phyloP scores from a whole-genome alignment of 2,888 invertebrate genomes.

The Philaethria dido region DNA sequence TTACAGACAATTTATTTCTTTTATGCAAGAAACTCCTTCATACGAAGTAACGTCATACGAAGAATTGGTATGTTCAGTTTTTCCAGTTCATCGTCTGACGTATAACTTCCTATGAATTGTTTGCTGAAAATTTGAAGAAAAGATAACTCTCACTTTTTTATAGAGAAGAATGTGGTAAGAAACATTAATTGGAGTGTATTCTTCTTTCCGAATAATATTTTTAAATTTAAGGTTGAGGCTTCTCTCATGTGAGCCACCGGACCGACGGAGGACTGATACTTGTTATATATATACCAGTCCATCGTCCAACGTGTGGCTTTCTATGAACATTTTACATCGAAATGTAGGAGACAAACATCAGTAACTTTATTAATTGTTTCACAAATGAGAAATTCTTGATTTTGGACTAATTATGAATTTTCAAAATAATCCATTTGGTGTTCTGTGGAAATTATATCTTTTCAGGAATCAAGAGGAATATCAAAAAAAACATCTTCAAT shows the following conservation, averaged over 20 bases:
- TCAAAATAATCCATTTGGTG: no score
- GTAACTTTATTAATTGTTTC: no score
- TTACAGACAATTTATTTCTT: no score
- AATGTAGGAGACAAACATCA: no score
- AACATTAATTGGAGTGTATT: background rate
- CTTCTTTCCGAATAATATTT: background rate
- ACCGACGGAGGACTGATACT: slow-evolving; percentile 19
- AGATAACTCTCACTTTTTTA: no score
- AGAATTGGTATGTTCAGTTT: slow-evolving; percentile 4
- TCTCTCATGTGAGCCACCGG: slow-evolving; percentile 8
- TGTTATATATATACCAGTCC: slow-evolving; percentile 8
- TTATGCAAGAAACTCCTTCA: background rate
- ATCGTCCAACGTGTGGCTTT: slow-evolving; percentile 19
- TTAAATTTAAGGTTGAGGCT: no score
- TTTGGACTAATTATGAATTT: no score
- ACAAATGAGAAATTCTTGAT: no score
- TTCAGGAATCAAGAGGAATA: no score
- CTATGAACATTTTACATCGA: background rate
- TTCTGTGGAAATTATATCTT: no score
- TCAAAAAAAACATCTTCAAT: no score
- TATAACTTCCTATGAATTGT: slow-evolving; percentile 8
- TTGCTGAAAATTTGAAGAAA: background rate
- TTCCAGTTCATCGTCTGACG: slow-evolving; percentile 20
- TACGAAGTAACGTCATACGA: slow-evolving; percentile 5
- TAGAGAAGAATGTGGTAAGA: no score